These are phyloP conservation scores for Penaeus japonicus DNA, from an alignment of 1,140 invertebrate genomes.

Conservation along the genomic window DNA sequence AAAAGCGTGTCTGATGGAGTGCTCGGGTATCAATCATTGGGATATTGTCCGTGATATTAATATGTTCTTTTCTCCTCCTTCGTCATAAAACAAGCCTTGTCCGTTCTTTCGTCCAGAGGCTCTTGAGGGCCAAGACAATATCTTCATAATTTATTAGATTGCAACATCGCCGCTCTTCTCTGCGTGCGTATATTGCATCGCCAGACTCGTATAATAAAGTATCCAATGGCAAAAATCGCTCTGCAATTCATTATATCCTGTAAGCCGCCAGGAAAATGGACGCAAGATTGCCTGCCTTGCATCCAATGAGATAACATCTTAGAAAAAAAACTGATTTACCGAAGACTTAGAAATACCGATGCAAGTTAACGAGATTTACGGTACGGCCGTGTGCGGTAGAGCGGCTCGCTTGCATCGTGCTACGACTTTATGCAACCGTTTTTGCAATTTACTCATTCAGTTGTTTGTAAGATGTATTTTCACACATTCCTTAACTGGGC, in stretches of 20 bases:
- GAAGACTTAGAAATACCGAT: constrained; percentile 45
- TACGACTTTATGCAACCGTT: not conserved
- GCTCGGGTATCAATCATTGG: constrained; percentile 41
- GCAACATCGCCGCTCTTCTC: not conserved
- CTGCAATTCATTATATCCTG: constrained; percentile 35
- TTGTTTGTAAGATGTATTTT: not conserved
- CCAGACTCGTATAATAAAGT: constrained; percentile 38
- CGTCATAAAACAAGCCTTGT: not conserved
- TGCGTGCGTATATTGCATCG: constrained; percentile 24
- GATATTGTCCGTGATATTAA: constrained; percentile 40
- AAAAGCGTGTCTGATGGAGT: constrained; percentile 45
- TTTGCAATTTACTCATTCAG: not conserved
- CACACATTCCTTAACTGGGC: not conserved
- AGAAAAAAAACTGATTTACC: constrained; percentile 50
- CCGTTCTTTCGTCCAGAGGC: too few relatives aligned
- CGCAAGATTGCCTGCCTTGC: not conserved
- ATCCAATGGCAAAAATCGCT: not conserved
- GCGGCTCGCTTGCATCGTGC: not conserved
- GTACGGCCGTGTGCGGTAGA: constrained; percentile 25
- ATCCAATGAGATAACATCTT: constrained; percentile 20
- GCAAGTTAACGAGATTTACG: constrained; percentile 52
- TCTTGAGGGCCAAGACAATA: constrained; percentile 23
- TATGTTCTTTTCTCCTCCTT: not conserved
- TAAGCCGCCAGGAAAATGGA: not conserved
- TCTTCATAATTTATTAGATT: constrained; percentile 35